These are phyloP conservation scores for Caerostris darwini DNA, from an alignment of 1,140 invertebrate species.

Conservation along the genomic window DNA sequence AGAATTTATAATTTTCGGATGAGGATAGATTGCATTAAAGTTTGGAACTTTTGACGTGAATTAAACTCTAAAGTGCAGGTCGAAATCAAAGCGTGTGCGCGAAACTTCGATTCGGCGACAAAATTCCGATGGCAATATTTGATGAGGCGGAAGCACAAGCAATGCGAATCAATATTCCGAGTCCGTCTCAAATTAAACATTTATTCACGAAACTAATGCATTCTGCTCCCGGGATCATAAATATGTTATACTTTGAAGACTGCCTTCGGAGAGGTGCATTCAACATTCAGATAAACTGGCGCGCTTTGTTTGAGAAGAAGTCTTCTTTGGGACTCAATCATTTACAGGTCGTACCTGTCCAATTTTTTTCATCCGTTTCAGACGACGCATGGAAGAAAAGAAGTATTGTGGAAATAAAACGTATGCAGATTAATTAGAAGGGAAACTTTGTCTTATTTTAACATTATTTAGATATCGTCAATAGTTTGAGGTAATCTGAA, in stretches of 20 bases:
- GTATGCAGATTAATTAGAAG: too few species aligned
- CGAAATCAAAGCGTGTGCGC: background rate
- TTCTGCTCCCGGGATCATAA: background rate
- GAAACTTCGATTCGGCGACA: background rate
- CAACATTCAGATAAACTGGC: background rate
- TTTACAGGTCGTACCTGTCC: too few species aligned
- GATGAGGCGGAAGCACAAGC: background rate
- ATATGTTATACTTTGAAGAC: background rate
- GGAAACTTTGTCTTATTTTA: too few species aligned
- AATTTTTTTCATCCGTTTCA: too few species aligned
- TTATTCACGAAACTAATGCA: background rate
- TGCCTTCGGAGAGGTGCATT: background rate
- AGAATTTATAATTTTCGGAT: background rate
- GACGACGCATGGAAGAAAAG: too few species aligned
- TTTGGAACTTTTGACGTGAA: background rate
- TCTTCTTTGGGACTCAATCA: too few species aligned
- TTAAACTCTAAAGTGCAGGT: background rate
- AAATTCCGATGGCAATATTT: background rate
- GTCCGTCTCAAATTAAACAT: conserved; percentile 23
- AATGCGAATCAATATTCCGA: background rate
- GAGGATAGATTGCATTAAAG: background rate
- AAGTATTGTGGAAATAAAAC: too few species aligned
- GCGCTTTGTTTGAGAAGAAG: background rate
- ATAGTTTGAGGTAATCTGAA: too few species aligned
- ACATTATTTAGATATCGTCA: too few species aligned